Evolutionary conservation across 2,888 invertebrate species (phyloP).

Genomic region (Petrophora chlorosata): DNA sequence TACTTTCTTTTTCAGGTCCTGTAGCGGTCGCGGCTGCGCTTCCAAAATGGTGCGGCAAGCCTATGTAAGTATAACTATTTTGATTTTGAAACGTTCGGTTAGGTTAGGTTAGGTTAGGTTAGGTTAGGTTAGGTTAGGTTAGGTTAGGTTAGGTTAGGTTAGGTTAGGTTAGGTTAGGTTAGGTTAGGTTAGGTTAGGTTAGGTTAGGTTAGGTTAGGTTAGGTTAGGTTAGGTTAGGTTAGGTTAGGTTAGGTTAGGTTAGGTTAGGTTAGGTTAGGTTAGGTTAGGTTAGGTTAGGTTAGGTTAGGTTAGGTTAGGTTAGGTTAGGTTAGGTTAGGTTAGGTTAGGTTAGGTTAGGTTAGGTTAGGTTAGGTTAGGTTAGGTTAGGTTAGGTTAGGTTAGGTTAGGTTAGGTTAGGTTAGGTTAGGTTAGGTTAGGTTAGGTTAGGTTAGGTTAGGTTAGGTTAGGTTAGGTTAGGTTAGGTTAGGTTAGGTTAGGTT

Average conservation of each 20-base stretch:
- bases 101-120: too few relatives aligned
- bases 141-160: too few relatives aligned
- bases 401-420: constrained; percentile 32
- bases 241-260: constrained; percentile 20
- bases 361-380: constrained; percentile 26
- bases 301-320: constrained; percentile 25
- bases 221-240: constrained; percentile 16
- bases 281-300: constrained; percentile 22
- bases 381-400: constrained; percentile 30
- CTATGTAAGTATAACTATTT: too few relatives aligned
- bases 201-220: constrained; percentile 17
- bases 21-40: too few relatives aligned
- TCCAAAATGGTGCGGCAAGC: too few relatives aligned
- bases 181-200: too few relatives aligned
- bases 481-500: constrained; percentile 31
- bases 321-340: constrained; percentile 22
- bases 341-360: constrained; percentile 24
- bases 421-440: constrained; percentile 29
- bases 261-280: constrained; percentile 22
- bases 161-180: too few relatives aligned
- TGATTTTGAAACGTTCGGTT: too few relatives aligned
- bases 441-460: constrained; percentile 36
- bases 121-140: too few relatives aligned
- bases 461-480: constrained; percentile 32
- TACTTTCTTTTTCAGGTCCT: too few relatives aligned